These are phyloP conservation scores for Listrodromus nycthemerus DNA, from an alignment of 2,888 invertebrate species.

Conservation along the genomic window DNA sequence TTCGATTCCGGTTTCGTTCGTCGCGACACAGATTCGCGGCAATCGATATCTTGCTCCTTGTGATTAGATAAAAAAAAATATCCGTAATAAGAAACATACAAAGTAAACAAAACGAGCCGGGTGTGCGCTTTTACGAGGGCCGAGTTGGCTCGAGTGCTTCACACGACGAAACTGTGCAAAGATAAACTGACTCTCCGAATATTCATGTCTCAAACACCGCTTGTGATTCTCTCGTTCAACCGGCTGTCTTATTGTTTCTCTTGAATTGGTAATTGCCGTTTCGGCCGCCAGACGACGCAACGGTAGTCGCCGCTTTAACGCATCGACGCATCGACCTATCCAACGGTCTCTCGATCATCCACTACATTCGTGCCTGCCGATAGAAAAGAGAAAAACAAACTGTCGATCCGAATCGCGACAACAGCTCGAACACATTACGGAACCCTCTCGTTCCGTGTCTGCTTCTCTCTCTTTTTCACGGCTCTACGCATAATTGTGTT, in stretches of 20 bases:
- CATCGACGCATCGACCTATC: background rate
- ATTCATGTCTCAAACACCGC: background rate
- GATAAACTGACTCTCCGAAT: background rate
- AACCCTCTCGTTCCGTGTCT: background rate
- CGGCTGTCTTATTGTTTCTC: background rate
- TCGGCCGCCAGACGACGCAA: background rate
- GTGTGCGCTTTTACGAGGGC: conserved; percentile 1
- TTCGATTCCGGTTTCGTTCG: background rate
- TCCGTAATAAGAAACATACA: background rate
- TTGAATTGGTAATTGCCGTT: conserved; percentile 6
- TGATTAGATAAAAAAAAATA: background rate
- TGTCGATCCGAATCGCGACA: background rate
- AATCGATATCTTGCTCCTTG: background rate
- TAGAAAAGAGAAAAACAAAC: background rate
- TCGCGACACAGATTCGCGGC: background rate
- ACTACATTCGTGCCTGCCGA: background rate
- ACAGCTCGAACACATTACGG: background rate
- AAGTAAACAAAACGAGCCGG: background rate
- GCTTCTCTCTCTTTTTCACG: background rate
- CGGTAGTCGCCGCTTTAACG: background rate
- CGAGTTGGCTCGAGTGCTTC: conserved; percentile 48
- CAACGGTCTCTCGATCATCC: background rate
- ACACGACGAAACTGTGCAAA: background rate
- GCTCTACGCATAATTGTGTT: conserved; percentile 31
- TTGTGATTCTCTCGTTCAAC: background rate